These are phyloP conservation scores for Lamproptera curius DNA, from an alignment of 2,888 invertebrate species.

Conservation along the genomic window DNA sequence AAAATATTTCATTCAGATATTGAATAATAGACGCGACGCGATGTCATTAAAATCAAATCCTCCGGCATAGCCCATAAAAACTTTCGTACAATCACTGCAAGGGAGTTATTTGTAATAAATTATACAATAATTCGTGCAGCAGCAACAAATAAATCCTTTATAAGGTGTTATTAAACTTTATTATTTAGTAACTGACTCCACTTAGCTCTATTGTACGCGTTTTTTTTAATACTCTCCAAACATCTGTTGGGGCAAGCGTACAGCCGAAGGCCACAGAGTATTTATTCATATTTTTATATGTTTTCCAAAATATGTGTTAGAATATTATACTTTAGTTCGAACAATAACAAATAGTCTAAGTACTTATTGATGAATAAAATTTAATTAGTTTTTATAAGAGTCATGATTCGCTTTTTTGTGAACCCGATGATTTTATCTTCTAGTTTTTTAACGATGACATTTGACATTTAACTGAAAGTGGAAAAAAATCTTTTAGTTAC, in stretches of 20 bases:
- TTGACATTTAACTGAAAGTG: too few relatives aligned
- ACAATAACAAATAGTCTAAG: too few relatives aligned
- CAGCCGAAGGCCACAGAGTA: slow-evolving; percentile 34
- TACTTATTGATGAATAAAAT: too few relatives aligned
- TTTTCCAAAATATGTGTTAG: too few relatives aligned
- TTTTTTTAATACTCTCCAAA: slow-evolving; percentile 48
- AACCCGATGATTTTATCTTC: too few relatives aligned
- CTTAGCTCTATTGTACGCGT: slow-evolving; percentile 62
- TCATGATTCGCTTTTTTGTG: too few relatives aligned
- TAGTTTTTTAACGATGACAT: too few relatives aligned
- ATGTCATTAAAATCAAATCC: slow-evolving; percentile 65
- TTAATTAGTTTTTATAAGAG: too few relatives aligned
- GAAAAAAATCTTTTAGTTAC: too few relatives aligned
- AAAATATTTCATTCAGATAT: slow-evolving; percentile 36
- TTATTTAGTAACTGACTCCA: slow-evolving; percentile 50
- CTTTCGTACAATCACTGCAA: slow-evolving; percentile 40
- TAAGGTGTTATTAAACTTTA: slow-evolving; percentile 54
- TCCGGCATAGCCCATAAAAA: slow-evolving; percentile 53
- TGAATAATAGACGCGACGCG: slow-evolving; percentile 22
- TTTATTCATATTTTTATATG: too few relatives aligned
- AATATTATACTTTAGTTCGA: too few relatives aligned
- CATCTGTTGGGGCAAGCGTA: slow-evolving; percentile 56
- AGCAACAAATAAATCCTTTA: slow-evolving; percentile 74
- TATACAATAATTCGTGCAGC: slow-evolving; percentile 63
- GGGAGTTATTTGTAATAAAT: slow-evolving; percentile 75